A percentile compares a stretch with the other conserved stretches of the same genome.
These are phyloP conservation scores for Parasteatoda tepidariorum DNA, from an alignment of 1,140 invertebrate genomes.

Conservation along the genomic window DNA sequence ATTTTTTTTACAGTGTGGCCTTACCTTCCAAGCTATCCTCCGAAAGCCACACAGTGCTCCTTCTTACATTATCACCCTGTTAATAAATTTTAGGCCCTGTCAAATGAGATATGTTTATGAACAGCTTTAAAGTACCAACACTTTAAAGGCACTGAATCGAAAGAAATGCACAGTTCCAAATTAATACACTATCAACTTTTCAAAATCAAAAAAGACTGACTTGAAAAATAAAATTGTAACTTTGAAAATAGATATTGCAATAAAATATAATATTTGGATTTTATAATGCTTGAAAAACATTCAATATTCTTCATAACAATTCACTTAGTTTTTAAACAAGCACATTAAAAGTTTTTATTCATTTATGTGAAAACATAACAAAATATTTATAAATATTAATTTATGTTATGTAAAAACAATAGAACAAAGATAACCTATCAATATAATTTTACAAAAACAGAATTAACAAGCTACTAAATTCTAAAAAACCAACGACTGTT, in stretches of 20 bases:
- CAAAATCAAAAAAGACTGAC: not conserved
- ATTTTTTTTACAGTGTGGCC: constrained; percentile 28
- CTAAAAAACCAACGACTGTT: too few species aligned
- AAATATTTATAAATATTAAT: too few species aligned
- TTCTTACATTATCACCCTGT: constrained; percentile 44
- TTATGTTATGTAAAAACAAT: too few species aligned
- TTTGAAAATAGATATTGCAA: too few species aligned
- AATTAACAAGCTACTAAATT: too few species aligned
- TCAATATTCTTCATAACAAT: constrained; percentile 3
- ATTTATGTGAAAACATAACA: too few species aligned
- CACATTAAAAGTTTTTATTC: too few species aligned
- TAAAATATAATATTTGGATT: too few species aligned
- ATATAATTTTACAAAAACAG: too few species aligned
- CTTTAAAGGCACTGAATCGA: constrained; percentile 28
- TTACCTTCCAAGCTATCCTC: constrained; percentile 39
- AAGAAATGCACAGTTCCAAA: constrained; percentile 2
- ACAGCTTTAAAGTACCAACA: constrained; percentile 5
- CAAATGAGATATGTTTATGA: constrained; percentile 47
- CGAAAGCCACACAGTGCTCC: constrained; percentile 45
- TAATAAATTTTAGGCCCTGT: constrained; percentile 50
- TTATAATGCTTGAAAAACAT: too few species aligned
- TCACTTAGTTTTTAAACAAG: not conserved
- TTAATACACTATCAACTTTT: not conserved
- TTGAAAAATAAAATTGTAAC: not conserved
- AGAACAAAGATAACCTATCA: too few species aligned